Evolutionary conservation across 2,888 invertebrate species (phyloP), one percentile per base, ranked within the genome.

Genomic region (Troilus luridus): DNA sequence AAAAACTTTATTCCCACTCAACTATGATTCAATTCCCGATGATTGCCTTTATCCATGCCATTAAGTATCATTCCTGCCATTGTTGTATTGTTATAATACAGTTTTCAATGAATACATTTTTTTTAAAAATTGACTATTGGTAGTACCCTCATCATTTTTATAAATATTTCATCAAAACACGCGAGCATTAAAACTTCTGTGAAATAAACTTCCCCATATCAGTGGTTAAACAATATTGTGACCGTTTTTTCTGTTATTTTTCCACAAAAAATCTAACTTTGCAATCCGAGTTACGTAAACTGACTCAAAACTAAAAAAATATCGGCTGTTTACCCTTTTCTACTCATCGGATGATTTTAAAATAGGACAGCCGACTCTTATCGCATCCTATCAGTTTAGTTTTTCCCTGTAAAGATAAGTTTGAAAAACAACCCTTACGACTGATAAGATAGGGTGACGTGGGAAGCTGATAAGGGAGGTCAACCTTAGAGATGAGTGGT

Each of bases 391-490:
- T 77, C 72, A 41, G 72, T 77, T 41, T 41, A 77, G 17, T 77
- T 77, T 77, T 77, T 77, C 85, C 85, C 85, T 58, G 21, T 12
- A 85, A 11, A 85, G 85, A 85, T 81, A 81, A 81, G 21, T 85
- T 85, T 85, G 54, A 85, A 85, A 85, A 85, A 85, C 56, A 85
- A 21, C 85, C 85, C 56, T 85, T 58, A 58, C 12, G 0, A 8
- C 17, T 77, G 54, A 56, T 85, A 56, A 85, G 85, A 85, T 54
- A 85, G 2, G 7, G 41, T 85, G 85, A 85, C 85, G 85, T 85
- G 21, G 1, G 81, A 11, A 41, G 7, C 12, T 85, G 85, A 85
- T 85, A 56, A 54, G 21, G 85, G 85, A n/a, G 85, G 56, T 85
- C 85, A 85, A 17, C 72, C 72, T 77, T 77, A 27, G 85, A 85